Evolutionary conservation across 2,888 invertebrate genomes (phyloP).

Genomic region (Lagria hirta): DNA sequence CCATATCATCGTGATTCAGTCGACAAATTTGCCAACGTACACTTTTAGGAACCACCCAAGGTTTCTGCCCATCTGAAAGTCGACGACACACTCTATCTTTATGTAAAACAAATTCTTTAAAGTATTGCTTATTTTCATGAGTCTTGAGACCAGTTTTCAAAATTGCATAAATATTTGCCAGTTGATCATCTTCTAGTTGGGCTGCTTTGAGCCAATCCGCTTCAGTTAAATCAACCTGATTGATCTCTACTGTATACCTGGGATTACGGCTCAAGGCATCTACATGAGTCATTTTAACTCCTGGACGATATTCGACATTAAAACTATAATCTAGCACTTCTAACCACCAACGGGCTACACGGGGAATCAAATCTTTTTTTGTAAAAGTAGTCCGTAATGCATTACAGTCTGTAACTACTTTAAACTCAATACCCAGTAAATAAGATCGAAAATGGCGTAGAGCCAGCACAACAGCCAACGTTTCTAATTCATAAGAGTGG

Average conservation of each 20-base stretch:
- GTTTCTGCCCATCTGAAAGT: too few species aligned
- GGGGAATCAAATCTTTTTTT: conserved; percentile 39
- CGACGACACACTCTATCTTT: conserved; percentile 22
- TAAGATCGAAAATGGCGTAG: conserved; percentile 37
- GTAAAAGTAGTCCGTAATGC: conserved; percentile 36
- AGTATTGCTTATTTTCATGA: conserved; percentile 34
- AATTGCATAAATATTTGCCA: too few species aligned
- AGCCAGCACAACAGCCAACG: conserved; percentile 40
- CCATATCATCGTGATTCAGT: conserved; percentile 32
- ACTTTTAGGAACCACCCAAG: conserved; percentile 23
- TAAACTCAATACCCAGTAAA: conserved; percentile 34
- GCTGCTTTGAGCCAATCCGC: too few species aligned
- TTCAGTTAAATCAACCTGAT: too few species aligned
- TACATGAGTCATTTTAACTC: too few species aligned
- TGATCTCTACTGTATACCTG: too few species aligned
- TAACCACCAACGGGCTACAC: conserved; percentile 42
- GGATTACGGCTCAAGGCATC: too few species aligned
- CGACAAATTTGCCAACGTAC: conserved; percentile 28
- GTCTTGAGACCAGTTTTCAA: conserved; percentile 38
- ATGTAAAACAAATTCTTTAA: conserved; percentile 26
- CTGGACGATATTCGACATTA: too few species aligned
- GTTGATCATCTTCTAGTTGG: too few species aligned
- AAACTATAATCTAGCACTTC: too few species aligned
- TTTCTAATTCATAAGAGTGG: conserved; percentile 39
- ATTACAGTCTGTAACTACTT: conserved; percentile 42